These are phyloP conservation scores for Megatriorchis doriae DNA, from an alignment of 2,113 vertebrate genomes.

Conservation along the genomic window DNA sequence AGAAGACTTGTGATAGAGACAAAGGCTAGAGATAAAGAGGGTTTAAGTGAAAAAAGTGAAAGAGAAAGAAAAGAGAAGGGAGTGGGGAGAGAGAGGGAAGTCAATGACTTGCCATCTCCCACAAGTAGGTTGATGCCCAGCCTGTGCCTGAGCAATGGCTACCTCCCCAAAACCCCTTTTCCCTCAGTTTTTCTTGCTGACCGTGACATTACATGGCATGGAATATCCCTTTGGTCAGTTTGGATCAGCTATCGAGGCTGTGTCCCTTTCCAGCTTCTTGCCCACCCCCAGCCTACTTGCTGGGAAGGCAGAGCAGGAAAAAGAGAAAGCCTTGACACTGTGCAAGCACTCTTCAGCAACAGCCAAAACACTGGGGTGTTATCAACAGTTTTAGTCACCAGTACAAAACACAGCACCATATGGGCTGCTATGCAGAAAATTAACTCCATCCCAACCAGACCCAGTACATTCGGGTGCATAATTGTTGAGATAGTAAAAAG, in stretches of 20 bases:
- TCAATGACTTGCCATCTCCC: background rate
- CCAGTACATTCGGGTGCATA: fast-evolving
- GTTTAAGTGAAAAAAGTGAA: background rate
- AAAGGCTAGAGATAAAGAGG: background rate
- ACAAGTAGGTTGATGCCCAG: background rate
- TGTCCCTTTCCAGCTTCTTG: background rate
- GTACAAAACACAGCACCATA: background rate
- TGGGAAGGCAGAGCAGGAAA: background rate
- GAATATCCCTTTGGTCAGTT: background rate
- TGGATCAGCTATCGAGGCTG: background rate
- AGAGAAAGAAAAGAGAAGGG: background rate
- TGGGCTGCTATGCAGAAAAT: background rate
- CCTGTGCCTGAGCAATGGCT: background rate
- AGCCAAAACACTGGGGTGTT: background rate
- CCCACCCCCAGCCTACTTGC: background rate
- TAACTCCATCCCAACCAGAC: background rate
- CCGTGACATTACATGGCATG: background rate
- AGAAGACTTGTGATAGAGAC: background rate
- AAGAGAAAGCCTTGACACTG: background rate
- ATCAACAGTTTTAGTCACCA: background rate
- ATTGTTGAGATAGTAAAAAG: background rate
- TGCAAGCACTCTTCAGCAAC: background rate
- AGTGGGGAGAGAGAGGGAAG: background rate
- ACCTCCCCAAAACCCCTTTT: background rate
- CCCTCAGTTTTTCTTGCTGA: background rate